phyloP scores from a whole-genome alignment of 2,888 invertebrate genomes.

The Rhabditophanes sp. region DNA sequence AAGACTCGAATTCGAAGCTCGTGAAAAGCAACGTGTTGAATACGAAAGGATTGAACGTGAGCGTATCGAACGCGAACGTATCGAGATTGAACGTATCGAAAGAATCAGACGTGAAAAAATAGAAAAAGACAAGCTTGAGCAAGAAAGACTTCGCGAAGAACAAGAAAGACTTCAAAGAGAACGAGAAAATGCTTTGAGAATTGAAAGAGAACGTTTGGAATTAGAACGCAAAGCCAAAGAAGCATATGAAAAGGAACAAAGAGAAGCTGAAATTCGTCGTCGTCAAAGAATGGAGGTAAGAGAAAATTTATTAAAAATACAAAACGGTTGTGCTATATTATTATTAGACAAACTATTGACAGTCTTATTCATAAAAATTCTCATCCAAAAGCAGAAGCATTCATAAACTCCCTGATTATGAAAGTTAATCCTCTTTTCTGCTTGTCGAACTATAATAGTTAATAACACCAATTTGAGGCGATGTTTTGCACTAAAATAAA shows the following conservation, averaged over 20 bases:
- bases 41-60: conserved; percentile 26
- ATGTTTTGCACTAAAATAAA: too few species aligned
- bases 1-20: conserved; percentile 16
- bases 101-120: conserved; percentile 34
- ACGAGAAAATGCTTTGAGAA: conserved; percentile 9
- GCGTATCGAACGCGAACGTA: conserved; percentile 17
- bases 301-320: too few species aligned
- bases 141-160: conserved; percentile 21
- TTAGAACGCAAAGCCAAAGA: conserved; percentile 27
- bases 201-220: conserved; percentile 27
- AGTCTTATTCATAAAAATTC: too few species aligned
- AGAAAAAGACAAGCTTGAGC: conserved; percentile 24
- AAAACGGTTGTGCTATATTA: too few species aligned
- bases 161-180: conserved; percentile 17
- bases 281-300: too few species aligned
- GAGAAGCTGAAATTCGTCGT: too few species aligned
- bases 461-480: too few species aligned
- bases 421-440: too few species aligned
- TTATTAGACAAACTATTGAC: too few species aligned
- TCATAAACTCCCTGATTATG: too few species aligned
- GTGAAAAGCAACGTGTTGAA: conserved; percentile 20
- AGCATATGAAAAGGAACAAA: conserved; percentile 17
- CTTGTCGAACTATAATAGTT: too few species aligned
- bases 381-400: too few species aligned
- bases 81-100: conserved; percentile 36